phyloP scores from a whole-genome alignment of 1,140 invertebrate genomes.

The Pseudomyrmex flavicornis region DNA sequence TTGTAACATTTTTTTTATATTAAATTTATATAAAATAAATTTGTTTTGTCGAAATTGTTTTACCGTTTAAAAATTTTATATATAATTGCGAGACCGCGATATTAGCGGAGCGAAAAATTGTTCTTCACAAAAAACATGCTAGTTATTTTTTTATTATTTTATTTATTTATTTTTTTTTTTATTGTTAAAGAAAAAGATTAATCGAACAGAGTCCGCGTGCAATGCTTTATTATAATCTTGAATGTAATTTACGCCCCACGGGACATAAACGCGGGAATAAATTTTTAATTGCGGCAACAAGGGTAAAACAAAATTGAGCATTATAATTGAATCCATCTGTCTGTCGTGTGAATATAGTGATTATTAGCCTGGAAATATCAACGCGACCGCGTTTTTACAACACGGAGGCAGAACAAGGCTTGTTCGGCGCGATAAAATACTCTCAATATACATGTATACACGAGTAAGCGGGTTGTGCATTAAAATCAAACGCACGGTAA shows the following conservation, averaged over 20 bases:
- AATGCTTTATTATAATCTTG: constrained; percentile 5
- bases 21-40: neutral
- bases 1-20: constrained; percentile 14
- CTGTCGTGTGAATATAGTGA: constrained; percentile 20
- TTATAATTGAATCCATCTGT: constrained; percentile 32
- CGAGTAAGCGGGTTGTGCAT: neutral
- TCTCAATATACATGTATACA: neutral
- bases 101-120: neutral
- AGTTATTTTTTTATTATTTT: neutral
- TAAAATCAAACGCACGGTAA: neutral
- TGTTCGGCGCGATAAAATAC: constrained; percentile 22
- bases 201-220: neutral
- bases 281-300: constrained; percentile 39
- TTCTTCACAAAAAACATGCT: too few species aligned
- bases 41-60: neutral
- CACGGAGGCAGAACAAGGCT: neutral
- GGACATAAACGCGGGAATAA: constrained; percentile 34
- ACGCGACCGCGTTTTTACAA: constrained; percentile 9
- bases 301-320: constrained; percentile 34
- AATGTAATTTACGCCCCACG: constrained; percentile 14
- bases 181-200: neutral
- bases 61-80: constrained; percentile 1
- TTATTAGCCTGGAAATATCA: constrained; percentile 51
- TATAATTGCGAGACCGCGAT: neutral
- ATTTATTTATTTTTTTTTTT: neutral